Percentiles rank a stretch among this genome's conserved stretches.
phyloP scores from a whole-genome alignment of 1,140 invertebrate species.

The Pomacea maculata region DNA sequence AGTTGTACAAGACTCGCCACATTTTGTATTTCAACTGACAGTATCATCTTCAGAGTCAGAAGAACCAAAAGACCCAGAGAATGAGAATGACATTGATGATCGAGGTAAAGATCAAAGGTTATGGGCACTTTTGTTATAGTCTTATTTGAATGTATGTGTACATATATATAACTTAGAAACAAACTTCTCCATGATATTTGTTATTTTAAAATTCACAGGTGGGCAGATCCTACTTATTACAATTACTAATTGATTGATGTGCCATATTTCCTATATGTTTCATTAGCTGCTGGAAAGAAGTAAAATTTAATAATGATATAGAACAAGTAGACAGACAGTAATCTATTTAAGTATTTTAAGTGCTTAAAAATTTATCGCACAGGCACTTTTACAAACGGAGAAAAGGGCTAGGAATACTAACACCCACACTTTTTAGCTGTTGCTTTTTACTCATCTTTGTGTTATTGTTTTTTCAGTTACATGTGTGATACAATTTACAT shows the following conservation, averaged over 20 bases:
- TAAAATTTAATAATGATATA: background rate
- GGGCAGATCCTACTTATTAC: no score
- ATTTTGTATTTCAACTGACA: constrained; percentile 77
- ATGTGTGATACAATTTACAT: constrained; percentile 79
- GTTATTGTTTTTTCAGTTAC: constrained; percentile 4
- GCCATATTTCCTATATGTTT: background rate
- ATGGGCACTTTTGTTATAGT: background rate
- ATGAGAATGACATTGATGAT: constrained; percentile 5
- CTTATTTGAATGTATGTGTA: background rate
- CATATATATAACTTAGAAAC: no score
- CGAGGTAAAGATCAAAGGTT: background rate
- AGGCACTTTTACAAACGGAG: no score
- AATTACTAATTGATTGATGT: no score
- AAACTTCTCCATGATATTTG: no score
- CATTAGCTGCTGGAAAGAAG: background rate
- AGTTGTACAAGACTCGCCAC: constrained; percentile 77
- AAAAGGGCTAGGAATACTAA: background rate
- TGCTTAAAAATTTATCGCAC: no score
- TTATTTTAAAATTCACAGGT: no score
- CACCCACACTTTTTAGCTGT: constrained; percentile 6
- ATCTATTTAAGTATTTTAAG: background rate
- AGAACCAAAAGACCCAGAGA: constrained; percentile 18
- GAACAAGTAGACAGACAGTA: background rate
- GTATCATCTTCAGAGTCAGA: constrained; percentile 38
- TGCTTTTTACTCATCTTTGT: background rate